Percentiles rank a stretch among this genome's conserved stretches.
These are phyloP conservation scores for Azemiops feae DNA, from an alignment of 2,113 vertebrate genomes.

Conservation along the genomic window DNA sequence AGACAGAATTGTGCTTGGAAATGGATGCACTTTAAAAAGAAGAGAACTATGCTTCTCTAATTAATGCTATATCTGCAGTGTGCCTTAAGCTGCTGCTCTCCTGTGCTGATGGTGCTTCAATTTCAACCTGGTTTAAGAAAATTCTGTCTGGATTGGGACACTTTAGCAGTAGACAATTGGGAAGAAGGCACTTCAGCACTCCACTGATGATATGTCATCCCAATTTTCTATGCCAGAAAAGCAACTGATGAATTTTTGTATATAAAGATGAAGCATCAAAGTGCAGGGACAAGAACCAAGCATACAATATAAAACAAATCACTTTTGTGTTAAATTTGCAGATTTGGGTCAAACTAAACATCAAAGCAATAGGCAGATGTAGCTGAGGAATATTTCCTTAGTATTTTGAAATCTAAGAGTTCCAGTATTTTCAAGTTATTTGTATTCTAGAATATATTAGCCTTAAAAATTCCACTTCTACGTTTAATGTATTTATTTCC, in stretches of 20 bases:
- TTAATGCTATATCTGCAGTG: not conserved
- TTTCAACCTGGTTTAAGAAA: not conserved
- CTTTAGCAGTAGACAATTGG: not conserved
- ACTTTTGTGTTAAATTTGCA: not conserved
- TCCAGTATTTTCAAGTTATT: not conserved
- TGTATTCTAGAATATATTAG: not conserved
- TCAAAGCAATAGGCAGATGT: not conserved
- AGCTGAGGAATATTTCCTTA: not conserved
- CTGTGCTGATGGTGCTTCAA: not conserved
- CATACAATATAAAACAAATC: not conserved
- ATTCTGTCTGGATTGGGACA: not conserved
- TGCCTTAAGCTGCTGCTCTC: not conserved
- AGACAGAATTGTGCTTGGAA: not conserved
- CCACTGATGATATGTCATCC: not conserved
- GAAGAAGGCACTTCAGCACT: not conserved
- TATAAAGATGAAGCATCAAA: not conserved
- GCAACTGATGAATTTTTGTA: not conserved
- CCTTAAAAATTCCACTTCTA: not conserved
- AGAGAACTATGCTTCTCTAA: not conserved
- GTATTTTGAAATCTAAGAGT: not conserved
- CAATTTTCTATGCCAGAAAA: not conserved
- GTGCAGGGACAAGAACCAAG: not conserved
- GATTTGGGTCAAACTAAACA: not conserved
- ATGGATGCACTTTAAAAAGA: not conserved
- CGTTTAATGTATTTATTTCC: not conserved